Evolutionary conservation across 2,888 invertebrate species (phyloP).

Genomic region (Phanerotoma sp.): DNA sequence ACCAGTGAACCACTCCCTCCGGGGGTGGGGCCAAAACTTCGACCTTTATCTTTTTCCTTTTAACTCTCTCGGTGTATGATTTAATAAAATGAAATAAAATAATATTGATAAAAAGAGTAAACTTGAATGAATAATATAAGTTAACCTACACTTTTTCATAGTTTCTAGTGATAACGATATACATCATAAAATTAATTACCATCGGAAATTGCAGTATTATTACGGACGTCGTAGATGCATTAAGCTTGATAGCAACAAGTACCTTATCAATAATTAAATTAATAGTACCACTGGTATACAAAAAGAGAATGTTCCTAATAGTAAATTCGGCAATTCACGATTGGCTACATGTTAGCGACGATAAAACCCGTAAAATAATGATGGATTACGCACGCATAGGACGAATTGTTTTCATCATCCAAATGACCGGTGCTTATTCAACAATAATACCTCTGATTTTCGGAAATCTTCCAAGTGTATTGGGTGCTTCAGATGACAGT

Average conservation of each 20-base stretch:
- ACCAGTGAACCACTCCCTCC: too few species aligned
- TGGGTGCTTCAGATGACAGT: too few species aligned
- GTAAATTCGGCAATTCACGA: slow-evolving; percentile 22
- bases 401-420: slow-evolving; percentile 25
- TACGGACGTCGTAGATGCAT: slow-evolving; percentile 15
- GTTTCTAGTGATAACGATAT: slow-evolving; percentile 8
- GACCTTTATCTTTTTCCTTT: too few species aligned
- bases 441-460: slow-evolving; percentile 20
- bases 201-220: slow-evolving; percentile 13
- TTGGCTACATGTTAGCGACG: slow-evolving; percentile 12
- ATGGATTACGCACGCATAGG: slow-evolving; percentile 20
- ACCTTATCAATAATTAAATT: slow-evolving; percentile 1
- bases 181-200: background rate
- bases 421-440: slow-evolving; percentile 18
- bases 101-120: background rate
- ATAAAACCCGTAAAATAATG: slow-evolving; percentile 18
- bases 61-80: too few species aligned
- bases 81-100: background rate
- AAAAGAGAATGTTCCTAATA: slow-evolving; percentile 14
- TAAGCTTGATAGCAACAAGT: slow-evolving; percentile 12
- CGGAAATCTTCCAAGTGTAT: slow-evolving; percentile 3
- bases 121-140: background rate
- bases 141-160: background rate
- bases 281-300: background rate
- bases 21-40: too few species aligned